Evolutionary conservation across 2,888 invertebrate species (phyloP).

Genomic region (Drosophila setosimentum): DNA sequence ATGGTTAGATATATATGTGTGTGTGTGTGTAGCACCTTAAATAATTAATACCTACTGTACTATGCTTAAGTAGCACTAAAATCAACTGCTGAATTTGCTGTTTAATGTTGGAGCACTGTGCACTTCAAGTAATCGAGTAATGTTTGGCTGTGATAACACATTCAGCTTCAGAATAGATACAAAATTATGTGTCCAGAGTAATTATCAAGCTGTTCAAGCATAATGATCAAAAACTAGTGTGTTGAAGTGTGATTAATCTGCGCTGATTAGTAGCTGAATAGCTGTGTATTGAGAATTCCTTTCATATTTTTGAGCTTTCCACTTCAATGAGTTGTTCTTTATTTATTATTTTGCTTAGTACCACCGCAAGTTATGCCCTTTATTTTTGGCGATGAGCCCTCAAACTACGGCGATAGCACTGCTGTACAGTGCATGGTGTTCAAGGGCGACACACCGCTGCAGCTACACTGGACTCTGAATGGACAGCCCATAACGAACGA

Average conservation of each 20-base stretch:
- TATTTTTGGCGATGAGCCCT: slow-evolving; percentile 91
- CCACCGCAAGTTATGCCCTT: slow-evolving; percentile 92
- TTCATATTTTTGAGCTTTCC: neutral
- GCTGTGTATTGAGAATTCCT: neutral
- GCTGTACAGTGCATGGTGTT: slow-evolving; percentile 91
- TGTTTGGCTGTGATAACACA: slow-evolving; percentile 8
- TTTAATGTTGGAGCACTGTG: slow-evolving; percentile 62
- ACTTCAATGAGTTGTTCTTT: neutral
- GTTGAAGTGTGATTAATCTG: slow-evolving; percentile 13
- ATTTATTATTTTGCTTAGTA: slow-evolving; percentile 85
- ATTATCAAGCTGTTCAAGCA: slow-evolving; percentile 28
- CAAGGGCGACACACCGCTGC: slow-evolving; percentile 92
- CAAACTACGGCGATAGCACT: slow-evolving; percentile 91
- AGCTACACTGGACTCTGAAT: slow-evolving; percentile 91
- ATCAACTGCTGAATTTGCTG: slow-evolving; percentile 42
- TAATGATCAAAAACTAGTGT: neutral
- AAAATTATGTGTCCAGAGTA: neutral
- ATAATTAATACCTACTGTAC: slow-evolving; percentile 15
- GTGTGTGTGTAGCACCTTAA: slow-evolving; percentile 40
- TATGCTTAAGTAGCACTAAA: slow-evolving; percentile 51
- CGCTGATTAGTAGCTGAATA: slow-evolving; percentile 8
- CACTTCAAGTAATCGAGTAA: slow-evolving; percentile 22
- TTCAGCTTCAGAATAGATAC: slow-evolving; percentile 17
- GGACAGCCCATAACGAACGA: slow-evolving; percentile 87
- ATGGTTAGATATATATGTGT: slow-evolving; percentile 85